These are phyloP conservation scores for Mimumesa dahlbomi DNA, from an alignment of 2,888 invertebrate species.

Conservation along the genomic window DNA sequence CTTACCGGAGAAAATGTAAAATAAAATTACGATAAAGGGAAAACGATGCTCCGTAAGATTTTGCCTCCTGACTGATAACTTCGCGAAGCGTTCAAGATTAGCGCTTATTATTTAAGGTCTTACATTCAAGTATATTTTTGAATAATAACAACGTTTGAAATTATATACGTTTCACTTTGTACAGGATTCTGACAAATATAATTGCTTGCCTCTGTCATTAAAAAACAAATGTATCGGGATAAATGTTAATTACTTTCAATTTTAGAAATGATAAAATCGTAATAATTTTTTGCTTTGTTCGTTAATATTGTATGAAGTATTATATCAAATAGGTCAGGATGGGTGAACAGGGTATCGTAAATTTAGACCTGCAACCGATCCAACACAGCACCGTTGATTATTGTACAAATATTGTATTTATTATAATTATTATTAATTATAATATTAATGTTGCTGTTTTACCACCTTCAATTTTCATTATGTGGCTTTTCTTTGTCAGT, in stretches of 20 bases:
- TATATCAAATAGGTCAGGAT: slow-evolving; percentile 51
- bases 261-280: slow-evolving; percentile 10
- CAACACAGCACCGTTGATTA: slow-evolving; percentile 79
- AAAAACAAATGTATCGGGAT: background rate
- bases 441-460: slow-evolving; percentile 79
- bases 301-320: background rate
- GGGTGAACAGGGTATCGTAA: slow-evolving; percentile 55
- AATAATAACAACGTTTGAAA: no score
- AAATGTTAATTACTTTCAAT: background rate
- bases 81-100: slow-evolving; percentile 4
- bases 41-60: slow-evolving; percentile 29
- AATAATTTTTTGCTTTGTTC: slow-evolving; percentile 19
- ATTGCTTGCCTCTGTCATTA: no score
- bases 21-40: slow-evolving; percentile 20
- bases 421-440: slow-evolving; percentile 80
- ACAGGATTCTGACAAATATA: no score
- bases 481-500: slow-evolving; percentile 69
- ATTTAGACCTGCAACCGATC: slow-evolving; percentile 70
- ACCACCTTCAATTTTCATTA: slow-evolving; percentile 75
- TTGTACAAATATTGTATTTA: slow-evolving; percentile 81
- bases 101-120: slow-evolving; percentile 23
- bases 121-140: slow-evolving; percentile 35
- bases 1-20: slow-evolving; percentile 53
- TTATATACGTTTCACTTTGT: no score
- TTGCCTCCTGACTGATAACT: slow-evolving; percentile 31